Conservation (phyloP, 2,113 vertebrate genomes). For the Poeciliopsis occidentalis region DNA sequence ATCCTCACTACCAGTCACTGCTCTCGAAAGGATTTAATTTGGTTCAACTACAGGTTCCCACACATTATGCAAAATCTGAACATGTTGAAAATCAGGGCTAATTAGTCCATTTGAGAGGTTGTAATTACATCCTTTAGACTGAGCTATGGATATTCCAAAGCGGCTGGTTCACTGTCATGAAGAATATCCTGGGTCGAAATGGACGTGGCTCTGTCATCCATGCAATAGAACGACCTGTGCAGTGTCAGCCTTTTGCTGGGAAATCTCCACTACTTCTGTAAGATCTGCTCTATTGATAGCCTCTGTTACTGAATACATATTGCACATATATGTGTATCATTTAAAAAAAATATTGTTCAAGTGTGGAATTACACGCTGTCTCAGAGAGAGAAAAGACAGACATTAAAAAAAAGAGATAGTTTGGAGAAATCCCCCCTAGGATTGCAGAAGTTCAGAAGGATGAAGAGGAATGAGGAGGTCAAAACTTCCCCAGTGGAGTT, state of each 20-base stretch:
- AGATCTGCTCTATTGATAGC: constrained; percentile 21
- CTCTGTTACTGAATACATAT: constrained; percentile 19
- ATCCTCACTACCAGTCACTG: constrained; percentile 40
- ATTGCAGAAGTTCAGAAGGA: constrained; percentile 26
- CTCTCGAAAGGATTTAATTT: constrained; percentile 67
- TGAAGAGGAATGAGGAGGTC: constrained; percentile 42
- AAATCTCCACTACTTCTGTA: constrained; percentile 39
- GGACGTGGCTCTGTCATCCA: constrained; percentile 40
- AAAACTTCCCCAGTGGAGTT: constrained; percentile 61
- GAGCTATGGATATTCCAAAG: constrained; percentile 64
- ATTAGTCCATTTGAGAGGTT: constrained; percentile 74
- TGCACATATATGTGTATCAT: constrained; percentile 13
- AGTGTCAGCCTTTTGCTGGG: constrained; percentile 36
- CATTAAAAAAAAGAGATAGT: constrained; percentile 28
- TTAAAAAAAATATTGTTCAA: constrained; percentile 32
- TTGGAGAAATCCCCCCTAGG: constrained; percentile 24
- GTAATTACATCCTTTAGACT: constrained; percentile 72
- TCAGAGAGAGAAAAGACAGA: constrained; percentile 34
- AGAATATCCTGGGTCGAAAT: constrained; percentile 56
- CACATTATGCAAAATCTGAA: constrained; percentile 60
- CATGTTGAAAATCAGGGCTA: constrained; percentile 63
- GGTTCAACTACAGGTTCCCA: constrained; percentile 61
- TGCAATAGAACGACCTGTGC: constrained; percentile 30
- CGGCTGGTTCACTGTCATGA: constrained; percentile 46
- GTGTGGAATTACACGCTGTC: constrained; percentile 47